A percentile compares a stretch with the other conserved stretches of the same genome.
These are phyloP conservation scores for Pammene fasciana DNA, from an alignment of 2,888 invertebrate genomes.

Conservation along the genomic window DNA sequence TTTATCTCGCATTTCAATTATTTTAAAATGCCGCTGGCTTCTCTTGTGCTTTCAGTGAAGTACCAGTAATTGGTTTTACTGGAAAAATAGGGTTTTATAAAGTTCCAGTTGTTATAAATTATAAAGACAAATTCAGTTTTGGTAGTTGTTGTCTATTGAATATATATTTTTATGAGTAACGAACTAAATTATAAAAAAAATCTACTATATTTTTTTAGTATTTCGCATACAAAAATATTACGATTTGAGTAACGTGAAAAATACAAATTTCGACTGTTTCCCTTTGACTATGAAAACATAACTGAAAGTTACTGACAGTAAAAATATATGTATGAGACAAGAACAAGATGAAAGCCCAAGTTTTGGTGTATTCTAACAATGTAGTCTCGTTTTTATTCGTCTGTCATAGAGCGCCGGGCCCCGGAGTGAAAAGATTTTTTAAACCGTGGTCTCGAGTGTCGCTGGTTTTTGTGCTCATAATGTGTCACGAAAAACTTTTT, in stretches of 20 bases:
- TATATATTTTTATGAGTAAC: too few species aligned
- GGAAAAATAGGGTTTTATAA: too few species aligned
- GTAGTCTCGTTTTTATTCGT: conserved; percentile 39
- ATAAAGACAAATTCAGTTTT: too few species aligned
- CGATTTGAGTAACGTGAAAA: background rate
- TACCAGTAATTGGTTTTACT: background rate
- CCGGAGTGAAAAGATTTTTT: conserved; percentile 24
- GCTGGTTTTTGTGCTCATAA: conserved; percentile 22
- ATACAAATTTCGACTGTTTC: background rate
- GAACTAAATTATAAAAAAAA: too few species aligned
- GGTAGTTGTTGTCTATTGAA: too few species aligned
- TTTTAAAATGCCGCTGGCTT: conserved; percentile 2
- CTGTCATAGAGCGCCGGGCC: conserved; percentile 14
- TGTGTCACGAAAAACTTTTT: conserved; percentile 17
- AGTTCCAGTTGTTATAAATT: too few species aligned
- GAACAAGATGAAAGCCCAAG: conserved; percentile 36
- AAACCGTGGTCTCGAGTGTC: conserved; percentile 17
- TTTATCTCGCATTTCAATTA: conserved; percentile 22
- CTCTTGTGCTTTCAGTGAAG: background rate
- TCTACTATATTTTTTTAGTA: too few species aligned
- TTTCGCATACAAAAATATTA: conserved; percentile 2
- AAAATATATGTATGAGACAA: conserved; percentile 27
- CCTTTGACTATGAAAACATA: background rate
- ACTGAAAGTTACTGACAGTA: conserved; percentile 21
- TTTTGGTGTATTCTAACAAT: conserved; percentile 38